phyloP scores from a whole-genome alignment of 1,140 invertebrate genomes.

The Samia ricini region DNA sequence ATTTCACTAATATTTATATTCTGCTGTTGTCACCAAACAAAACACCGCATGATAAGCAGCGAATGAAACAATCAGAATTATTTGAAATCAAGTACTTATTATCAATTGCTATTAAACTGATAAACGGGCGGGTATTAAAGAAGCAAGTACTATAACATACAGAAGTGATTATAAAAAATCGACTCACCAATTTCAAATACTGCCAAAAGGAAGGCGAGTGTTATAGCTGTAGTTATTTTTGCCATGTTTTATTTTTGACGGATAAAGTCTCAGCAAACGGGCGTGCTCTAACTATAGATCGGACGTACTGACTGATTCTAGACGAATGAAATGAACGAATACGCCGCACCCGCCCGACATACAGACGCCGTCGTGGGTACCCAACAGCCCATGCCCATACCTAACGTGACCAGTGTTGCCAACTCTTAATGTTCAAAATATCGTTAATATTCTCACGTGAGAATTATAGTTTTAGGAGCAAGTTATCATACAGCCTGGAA shows the following conservation, averaged over 20 bases:
- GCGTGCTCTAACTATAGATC: conserved; percentile 36
- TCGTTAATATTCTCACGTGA: too few species aligned
- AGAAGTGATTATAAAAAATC: conserved; percentile 17
- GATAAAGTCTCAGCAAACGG: conserved; percentile 27
- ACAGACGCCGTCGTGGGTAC: conserved; percentile 49
- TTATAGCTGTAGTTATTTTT: conserved; percentile 46
- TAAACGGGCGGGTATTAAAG: neutral
- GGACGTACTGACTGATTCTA: conserved; percentile 55
- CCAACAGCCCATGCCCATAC: conserved; percentile 16
- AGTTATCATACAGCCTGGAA: too few species aligned
- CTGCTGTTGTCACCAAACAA: neutral
- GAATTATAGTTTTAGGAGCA: too few species aligned
- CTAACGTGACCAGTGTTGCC: neutral
- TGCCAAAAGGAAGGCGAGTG: conserved; percentile 47
- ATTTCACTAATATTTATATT: neutral
- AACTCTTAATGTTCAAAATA: too few species aligned
- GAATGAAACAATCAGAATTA: neutral
- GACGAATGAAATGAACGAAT: conserved; percentile 10
- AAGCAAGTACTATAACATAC: conserved; percentile 12
- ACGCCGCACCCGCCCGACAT: conserved; percentile 40
- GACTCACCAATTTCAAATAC: conserved; percentile 61
- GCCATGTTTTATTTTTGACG: conserved; percentile 42
- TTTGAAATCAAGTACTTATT: neutral
- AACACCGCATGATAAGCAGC: neutral
- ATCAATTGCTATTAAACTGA: conserved; percentile 6